Conservation (phyloP, 1,140 invertebrate genomes). For the Panagrolaimus sp. region DNA sequence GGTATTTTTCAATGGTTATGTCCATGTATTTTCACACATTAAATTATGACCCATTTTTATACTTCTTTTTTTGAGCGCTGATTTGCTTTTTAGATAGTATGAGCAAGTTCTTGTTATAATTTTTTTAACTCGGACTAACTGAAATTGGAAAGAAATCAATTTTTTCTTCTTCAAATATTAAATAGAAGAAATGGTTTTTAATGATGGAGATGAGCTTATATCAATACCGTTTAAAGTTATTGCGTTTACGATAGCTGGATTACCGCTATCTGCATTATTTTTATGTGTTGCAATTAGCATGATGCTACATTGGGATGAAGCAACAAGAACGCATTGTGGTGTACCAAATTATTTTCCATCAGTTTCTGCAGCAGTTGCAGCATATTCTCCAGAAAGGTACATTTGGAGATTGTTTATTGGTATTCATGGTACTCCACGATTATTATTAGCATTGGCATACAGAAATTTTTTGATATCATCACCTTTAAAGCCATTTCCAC, state of each 20-base stretch:
- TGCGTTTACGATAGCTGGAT: conserved; percentile 35
- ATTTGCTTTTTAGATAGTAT: conserved; percentile 13
- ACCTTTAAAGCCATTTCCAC: conserved; percentile 61
- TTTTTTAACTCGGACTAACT: background rate
- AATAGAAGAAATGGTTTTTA: conserved; percentile 21
- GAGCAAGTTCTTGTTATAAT: conserved; percentile 17
- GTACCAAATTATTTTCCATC: conserved; percentile 79
- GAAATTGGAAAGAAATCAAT: background rate
- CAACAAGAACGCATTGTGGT: conserved; percentile 45
- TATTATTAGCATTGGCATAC: conserved; percentile 68
- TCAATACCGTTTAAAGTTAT: conserved; percentile 36
- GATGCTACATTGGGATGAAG: conserved; percentile 47
- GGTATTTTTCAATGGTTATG: background rate
- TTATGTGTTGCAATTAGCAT: conserved; percentile 44
- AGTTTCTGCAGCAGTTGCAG: conserved; percentile 84
- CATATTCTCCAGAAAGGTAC: conserved; percentile 77
- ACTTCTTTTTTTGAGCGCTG: background rate
- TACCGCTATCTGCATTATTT: conserved; percentile 47
- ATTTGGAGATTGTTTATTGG: conserved; percentile 79
- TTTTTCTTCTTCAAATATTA: background rate
- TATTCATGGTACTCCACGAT: conserved; percentile 70
- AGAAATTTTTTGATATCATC: conserved; percentile 65
- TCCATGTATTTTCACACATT: too few species aligned
- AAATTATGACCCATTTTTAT: too few species aligned
- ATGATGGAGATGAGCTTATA: conserved; percentile 43